These are phyloP conservation scores for Sebastes itinus DNA, from an alignment of 2,797 vertebrate species.

Conservation along the genomic window DNA sequence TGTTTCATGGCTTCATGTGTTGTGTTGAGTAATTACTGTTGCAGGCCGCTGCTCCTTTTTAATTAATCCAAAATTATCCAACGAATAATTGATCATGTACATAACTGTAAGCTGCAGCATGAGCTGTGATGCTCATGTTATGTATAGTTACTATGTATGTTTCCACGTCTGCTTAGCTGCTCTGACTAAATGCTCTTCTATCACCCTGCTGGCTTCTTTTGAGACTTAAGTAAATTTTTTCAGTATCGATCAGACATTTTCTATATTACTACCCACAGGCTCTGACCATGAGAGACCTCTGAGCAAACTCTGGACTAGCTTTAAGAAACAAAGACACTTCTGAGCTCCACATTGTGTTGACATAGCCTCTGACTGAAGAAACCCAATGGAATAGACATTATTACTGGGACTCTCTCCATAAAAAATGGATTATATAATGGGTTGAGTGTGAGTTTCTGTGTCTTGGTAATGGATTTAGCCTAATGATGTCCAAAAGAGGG, in stretches of 20 bases:
- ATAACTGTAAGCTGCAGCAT: not conserved
- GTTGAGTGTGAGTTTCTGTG: constrained; percentile 55
- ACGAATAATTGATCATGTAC: not conserved
- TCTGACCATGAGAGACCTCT: not conserved
- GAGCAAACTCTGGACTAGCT: not conserved
- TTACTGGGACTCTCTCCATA: not conserved
- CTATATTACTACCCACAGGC: not conserved
- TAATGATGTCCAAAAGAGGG: constrained; percentile 74
- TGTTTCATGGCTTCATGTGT: not conserved
- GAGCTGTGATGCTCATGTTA: not conserved
- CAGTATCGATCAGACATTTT: constrained; percentile 15
- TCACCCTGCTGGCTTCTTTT: not conserved
- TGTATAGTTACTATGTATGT: not conserved
- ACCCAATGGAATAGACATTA: constrained; percentile 20
- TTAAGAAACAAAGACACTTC: not conserved
- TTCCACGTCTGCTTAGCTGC: not conserved
- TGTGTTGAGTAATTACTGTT: not conserved
- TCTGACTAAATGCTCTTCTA: not conserved
- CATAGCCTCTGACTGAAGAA: not conserved
- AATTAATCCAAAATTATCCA: not conserved
- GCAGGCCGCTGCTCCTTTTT: not conserved
- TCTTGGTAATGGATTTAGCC: constrained; percentile 69
- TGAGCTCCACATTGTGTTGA: not conserved
- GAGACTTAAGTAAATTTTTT: not conserved
- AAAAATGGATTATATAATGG: constrained; percentile 54